Evolutionary conservation across 2,113 vertebrate species (phyloP), one percentile per base, ranked within the genome.

Genomic region (Pseudolaguvia tuberculata): DNA sequence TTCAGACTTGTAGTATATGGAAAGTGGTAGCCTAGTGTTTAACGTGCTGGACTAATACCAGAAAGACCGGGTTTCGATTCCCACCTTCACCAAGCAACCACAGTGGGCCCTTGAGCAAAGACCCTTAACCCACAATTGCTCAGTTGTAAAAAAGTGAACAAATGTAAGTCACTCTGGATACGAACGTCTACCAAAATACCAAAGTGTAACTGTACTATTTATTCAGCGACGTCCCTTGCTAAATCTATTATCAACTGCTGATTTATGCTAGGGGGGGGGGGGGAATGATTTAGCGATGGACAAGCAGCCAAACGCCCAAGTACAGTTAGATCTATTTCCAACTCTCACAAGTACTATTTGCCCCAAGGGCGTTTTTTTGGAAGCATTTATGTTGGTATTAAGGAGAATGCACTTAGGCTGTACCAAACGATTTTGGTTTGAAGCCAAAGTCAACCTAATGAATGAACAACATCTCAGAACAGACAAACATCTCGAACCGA

Each of bases 201-300:
- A n/a, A n/a, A n/a, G n/a, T n/a, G n/a, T n/a, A n/a, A n/a, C n/a
- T 35, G 3, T 35, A 35, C 3, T 35, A 35, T 42, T 42, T 7
- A 42, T 5, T 42, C 1, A 9, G 4, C 39, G 66, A 35, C 57
- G 73, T 78, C 31, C 68, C 53, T 57, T 50, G 50, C 9, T 79
- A 56, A 76, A 70, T 79, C 75, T 66, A 50, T 51, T 42, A 45
- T n/a, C 31, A 42, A 70, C 47, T 48, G 75, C 17, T 78, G 78
- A 81, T 55, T 78, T 76, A 55, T 55, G 20, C 58, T 51, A 47
- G 35, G 82, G 61, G 27, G 63, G 42, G 51, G 42, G 35, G 82
- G 61, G 27, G 63, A 48, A 76, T 74, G 74, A 75, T 47, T 50
- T 21, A 48, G 51, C 29, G 58, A 76, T 18, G 61, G 18, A 67